Conservation (phyloP, 1,140 invertebrate species). For the Meloidogyne exigua region DNA sequence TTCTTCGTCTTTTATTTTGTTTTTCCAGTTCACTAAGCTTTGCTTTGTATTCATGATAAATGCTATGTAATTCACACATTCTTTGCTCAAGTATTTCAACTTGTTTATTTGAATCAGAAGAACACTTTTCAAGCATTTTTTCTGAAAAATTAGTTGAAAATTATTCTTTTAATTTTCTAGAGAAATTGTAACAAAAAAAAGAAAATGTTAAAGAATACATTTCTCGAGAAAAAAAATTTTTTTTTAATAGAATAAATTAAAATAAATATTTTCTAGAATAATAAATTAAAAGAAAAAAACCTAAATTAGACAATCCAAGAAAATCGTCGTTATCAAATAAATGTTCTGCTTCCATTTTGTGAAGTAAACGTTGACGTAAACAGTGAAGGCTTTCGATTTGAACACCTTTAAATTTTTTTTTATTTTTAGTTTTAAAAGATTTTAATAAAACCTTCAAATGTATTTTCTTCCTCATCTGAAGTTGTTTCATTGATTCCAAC, state of each 20-base stretch:
- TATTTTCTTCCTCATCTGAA: conserved; percentile 19
- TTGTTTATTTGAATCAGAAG: conserved; percentile 18
- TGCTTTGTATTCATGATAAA: conserved; percentile 14
- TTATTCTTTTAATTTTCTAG: too few species aligned
- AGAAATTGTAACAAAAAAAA: too few species aligned
- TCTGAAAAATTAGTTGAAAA: conserved; percentile 7
- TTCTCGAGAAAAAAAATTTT: too few species aligned
- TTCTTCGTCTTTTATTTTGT: conserved; percentile 3
- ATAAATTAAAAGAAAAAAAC: conserved; percentile 6
- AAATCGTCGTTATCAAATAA: conserved; percentile 36
- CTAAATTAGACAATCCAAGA: conserved; percentile 38
- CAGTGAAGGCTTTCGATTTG: conserved; percentile 7
- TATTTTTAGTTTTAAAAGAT: neutral
- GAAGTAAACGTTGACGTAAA: conserved; percentile 11
- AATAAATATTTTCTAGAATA: too few species aligned
- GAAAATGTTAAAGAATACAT: too few species aligned
- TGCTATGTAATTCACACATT: conserved; percentile 22
- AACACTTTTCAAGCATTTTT: conserved; percentile 3
- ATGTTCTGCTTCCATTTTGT: conserved; percentile 40
- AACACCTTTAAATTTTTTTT: conserved; percentile 16
- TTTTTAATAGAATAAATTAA: too few species aligned
- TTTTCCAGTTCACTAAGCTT: conserved; percentile 20
- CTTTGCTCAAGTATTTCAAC: conserved; percentile 18
- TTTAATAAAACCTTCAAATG: conserved; percentile 12
- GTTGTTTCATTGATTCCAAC: neutral